A percentile compares a stretch with the other conserved stretches of the same genome.
These are phyloP conservation scores for Yponomeuta malinellus DNA, from an alignment of 2,888 invertebrate genomes.

Conservation along the genomic window DNA sequence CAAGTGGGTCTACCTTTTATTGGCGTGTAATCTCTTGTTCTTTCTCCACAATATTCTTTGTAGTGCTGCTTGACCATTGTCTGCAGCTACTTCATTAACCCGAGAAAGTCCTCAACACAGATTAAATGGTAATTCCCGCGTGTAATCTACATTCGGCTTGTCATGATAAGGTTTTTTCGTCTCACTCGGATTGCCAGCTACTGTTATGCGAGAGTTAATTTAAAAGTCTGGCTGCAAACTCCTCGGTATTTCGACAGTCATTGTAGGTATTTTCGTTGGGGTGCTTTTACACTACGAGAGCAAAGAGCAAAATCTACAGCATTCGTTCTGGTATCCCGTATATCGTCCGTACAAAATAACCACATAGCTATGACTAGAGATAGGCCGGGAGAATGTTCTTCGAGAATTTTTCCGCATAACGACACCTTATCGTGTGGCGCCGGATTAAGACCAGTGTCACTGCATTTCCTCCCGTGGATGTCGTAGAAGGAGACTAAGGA, in stretches of 20 bases:
- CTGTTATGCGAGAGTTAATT: neutral
- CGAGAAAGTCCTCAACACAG: neutral
- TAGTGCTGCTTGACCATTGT: neutral
- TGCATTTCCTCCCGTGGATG: no score
- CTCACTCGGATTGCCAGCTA: neutral
- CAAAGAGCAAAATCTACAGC: neutral
- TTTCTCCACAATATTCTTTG: neutral
- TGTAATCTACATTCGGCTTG: neutral
- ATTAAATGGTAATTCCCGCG: neutral
- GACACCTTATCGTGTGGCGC: no score
- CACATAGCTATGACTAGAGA: no score
- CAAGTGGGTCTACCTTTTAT: no score
- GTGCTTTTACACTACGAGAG: neutral
- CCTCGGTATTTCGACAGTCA: neutral
- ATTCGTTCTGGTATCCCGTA: neutral
- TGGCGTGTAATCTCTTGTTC: no score
- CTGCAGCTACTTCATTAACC: neutral
- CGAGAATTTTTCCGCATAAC: no score
- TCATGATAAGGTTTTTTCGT: neutral
- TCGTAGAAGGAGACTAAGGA: no score
- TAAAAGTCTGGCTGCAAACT: neutral
- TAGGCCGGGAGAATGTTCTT: no score
- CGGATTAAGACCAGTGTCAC: no score
- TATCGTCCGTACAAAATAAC: no score
- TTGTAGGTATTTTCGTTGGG: neutral